Evolutionary conservation across 2,113 vertebrate species (phyloP).

Genomic region (Colaptes auratus): DNA sequence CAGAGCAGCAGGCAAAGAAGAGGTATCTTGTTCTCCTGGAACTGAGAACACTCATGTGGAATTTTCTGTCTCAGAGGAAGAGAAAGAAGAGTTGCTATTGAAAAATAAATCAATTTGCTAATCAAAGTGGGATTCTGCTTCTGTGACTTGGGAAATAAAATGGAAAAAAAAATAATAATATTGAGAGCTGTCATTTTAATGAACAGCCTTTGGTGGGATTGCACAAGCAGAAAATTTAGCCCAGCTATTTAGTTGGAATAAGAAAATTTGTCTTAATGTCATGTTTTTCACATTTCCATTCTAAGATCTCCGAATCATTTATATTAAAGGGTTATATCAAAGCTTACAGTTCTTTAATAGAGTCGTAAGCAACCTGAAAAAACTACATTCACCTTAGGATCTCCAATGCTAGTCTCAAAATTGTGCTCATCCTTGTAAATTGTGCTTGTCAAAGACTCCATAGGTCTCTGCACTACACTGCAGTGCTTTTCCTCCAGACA

Average conservation of each 20-base stretch:
- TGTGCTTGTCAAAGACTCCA: background rate
- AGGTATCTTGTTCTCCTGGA: background rate
- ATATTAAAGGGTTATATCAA: background rate
- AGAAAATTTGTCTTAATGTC: background rate
- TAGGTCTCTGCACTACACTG: background rate
- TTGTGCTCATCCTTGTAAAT: background rate
- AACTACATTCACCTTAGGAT: background rate
- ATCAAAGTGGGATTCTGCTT: background rate
- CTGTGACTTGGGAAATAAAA: background rate
- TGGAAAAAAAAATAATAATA: background rate
- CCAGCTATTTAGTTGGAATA: background rate
- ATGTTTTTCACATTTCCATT: background rate
- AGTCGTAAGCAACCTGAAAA: background rate
- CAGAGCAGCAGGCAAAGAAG: background rate
- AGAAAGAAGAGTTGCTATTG: background rate
- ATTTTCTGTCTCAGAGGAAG: background rate
- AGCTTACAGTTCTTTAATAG: background rate
- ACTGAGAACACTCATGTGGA: background rate
- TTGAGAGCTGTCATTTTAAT: slow-evolving; percentile 23
- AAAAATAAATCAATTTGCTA: background rate
- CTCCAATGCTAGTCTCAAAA: background rate
- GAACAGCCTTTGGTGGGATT: background rate
- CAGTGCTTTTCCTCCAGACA: slow-evolving; percentile 30
- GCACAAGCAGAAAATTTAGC: slow-evolving; percentile 7
- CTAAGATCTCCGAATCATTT: background rate